Evolutionary conservation across 2,113 vertebrate genomes (phyloP), one percentile per base, ranked within the genome.

Genomic region (Oenanthe melanoleuca): DNA sequence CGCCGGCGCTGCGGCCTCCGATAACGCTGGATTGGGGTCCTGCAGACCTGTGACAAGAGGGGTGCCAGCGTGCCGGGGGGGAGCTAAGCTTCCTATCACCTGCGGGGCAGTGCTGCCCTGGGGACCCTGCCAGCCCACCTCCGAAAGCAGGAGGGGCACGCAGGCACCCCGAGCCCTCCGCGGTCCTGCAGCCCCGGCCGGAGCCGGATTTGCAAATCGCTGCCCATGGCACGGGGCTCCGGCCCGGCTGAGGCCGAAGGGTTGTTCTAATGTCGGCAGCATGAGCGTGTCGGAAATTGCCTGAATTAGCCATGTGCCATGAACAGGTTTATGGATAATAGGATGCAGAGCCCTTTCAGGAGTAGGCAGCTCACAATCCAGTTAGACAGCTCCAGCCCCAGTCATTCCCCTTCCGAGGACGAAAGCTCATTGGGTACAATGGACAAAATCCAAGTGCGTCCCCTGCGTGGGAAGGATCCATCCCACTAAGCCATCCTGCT

Each of bases 271-370:
- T 38, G 88, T 59, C n/a, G 31, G 78, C 88, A 80, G 89, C 64
- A 15, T 63, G 82, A 94, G 91, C 22, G 33, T 70, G 93, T 73
- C 28, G 6, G 91, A 95, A 96, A 96, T 95, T 95, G 95, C 74
- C 89, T 37, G 93, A 96, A 96, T 96, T 94, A 95, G 89, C 89
- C 15, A 0, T 70, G 89, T 80, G 95, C 94, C 92, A 83, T 92
- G 96, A 94, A 80, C 93, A 86, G 59, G 92, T 93, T 95, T 93
- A 52, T 88, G 82, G 93, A 88, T 96, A 95, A 95, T 92, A 79
- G 95, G 93, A 95, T 88, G 89, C 93, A 88, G 91, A 96, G 71
- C 66, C 66, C 85, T 80, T 89, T 85, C 78, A 50, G 78, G 65
- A 89, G 84, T 14, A 91, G 82, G 87, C 85, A 66, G 79, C 81